A percentile compares a stretch with the other conserved stretches of the same genome.
These are phyloP conservation scores for Agrotis puta DNA, from an alignment of 2,888 invertebrate species.

Conservation along the genomic window DNA sequence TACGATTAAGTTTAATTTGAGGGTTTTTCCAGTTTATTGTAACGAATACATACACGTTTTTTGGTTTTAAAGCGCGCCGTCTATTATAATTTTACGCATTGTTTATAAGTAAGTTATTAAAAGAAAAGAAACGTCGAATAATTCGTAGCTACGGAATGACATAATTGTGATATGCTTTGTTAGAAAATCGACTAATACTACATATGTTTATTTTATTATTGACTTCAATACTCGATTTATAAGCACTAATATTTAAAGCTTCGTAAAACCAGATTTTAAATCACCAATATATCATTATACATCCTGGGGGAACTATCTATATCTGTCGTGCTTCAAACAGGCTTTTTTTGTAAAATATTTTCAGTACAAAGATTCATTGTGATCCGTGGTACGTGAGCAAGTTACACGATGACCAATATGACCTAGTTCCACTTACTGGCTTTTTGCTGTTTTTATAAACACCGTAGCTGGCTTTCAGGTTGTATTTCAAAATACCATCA, in stretches of 20 bases:
- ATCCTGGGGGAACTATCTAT: constrained; percentile 30
- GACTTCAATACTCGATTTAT: background rate
- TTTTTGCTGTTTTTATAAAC: constrained; percentile 14
- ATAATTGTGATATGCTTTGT: background rate
- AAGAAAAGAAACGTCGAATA: background rate
- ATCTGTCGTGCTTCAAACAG: constrained; percentile 15
- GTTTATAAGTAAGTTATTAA: background rate
- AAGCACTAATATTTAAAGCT: background rate
- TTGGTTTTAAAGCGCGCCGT: constrained; percentile 1
- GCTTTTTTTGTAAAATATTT: constrained; percentile 35
- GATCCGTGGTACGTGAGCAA: constrained; percentile 37
- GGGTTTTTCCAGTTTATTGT: constrained; percentile 6
- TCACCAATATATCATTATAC: constrained; percentile 1
- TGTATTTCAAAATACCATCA: background rate
- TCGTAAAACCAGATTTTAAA: background rate
- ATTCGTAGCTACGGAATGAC: background rate
- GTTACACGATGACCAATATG: constrained; percentile 29
- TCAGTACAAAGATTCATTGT: constrained; percentile 39
- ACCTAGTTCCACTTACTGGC: constrained; percentile 22
- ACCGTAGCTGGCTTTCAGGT: background rate
- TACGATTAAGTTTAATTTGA: constrained; percentile 29
- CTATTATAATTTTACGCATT: constrained; percentile 1
- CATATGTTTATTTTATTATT: no score
- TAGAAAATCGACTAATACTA: no score
- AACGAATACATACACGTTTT: constrained; percentile 1